These are phyloP conservation scores for Hemicrepidius hirtus DNA, from an alignment of 2,888 invertebrate species.

Conservation along the genomic window DNA sequence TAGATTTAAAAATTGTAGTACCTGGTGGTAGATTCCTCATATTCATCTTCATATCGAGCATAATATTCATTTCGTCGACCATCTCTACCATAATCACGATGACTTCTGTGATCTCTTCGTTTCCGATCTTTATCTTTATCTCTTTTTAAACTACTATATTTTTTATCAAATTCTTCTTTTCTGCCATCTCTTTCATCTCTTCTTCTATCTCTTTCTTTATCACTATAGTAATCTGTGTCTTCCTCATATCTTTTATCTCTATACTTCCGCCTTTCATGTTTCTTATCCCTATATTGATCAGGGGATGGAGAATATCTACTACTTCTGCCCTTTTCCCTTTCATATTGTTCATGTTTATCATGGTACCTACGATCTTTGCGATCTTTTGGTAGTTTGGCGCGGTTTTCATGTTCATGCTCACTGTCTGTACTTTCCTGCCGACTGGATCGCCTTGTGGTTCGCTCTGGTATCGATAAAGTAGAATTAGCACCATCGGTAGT, in stretches of 20 bases:
- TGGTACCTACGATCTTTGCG: slow-evolving; percentile 49
- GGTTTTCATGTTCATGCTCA: slow-evolving; percentile 62
- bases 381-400: slow-evolving; percentile 53
- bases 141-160: slow-evolving; percentile 68
- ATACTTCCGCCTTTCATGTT: slow-evolving; percentile 68
- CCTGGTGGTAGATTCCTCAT: slow-evolving; percentile 65
- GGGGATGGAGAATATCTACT: slow-evolving; percentile 61
- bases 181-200: slow-evolving; percentile 65
- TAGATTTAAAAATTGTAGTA: slow-evolving; percentile 44
- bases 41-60: slow-evolving; percentile 68
- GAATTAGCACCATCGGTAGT: slow-evolving; percentile 59
- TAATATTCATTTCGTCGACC: slow-evolving; percentile 60
- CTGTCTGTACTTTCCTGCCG: slow-evolving; percentile 68
- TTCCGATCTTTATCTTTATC: slow-evolving; percentile 64
- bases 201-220: slow-evolving; percentile 77
- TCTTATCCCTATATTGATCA: slow-evolving; percentile 63
- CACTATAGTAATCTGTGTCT: slow-evolving; percentile 79
- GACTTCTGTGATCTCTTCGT: slow-evolving; percentile 64
- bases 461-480: slow-evolving; percentile 41
- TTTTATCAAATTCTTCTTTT: slow-evolving; percentile 68
- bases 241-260: slow-evolving; percentile 78
- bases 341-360: slow-evolving; percentile 50
- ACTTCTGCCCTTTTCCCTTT: slow-evolving; percentile 48
- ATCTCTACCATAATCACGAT: slow-evolving; percentile 66
- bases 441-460: slow-evolving; percentile 58